Conservation (phyloP, 2,113 vertebrate genomes). For the Nothocercus nigrocapillus region DNA sequence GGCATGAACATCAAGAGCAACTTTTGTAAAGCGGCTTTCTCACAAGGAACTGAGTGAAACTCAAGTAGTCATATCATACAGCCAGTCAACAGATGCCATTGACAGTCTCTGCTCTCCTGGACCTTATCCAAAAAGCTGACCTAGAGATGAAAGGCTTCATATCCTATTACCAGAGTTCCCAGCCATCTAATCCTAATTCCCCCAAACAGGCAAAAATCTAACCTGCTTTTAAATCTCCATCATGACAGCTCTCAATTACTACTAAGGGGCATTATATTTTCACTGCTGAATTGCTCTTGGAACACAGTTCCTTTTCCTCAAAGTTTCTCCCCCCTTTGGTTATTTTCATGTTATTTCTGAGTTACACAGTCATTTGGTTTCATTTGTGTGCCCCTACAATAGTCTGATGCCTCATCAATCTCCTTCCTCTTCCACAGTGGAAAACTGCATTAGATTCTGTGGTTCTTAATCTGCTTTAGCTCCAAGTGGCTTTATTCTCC, state of each 20-base stretch:
- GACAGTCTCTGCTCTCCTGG: background rate
- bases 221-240: background rate
- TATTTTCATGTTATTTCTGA: background rate
- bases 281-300: background rate
- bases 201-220: slow-evolving; percentile 3
- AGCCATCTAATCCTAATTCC: slow-evolving; percentile 27
- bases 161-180: slow-evolving; percentile 46
- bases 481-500: background rate
- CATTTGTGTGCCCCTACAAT: background rate
- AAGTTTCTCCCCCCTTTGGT: background rate
- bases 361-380: background rate
- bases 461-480: background rate
- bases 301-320: background rate
- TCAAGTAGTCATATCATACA: background rate
- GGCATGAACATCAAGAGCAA: background rate
- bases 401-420: background rate
- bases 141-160: slow-evolving; percentile 19
- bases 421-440: background rate
- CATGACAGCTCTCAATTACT: background rate
- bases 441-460: background rate
- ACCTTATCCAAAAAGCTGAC: slow-evolving; percentile 5
- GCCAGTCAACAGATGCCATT: slow-evolving; percentile 6
- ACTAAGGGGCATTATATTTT: background rate
- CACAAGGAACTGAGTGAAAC: slow-evolving; percentile 7
- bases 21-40: background rate